phyloP scores from a whole-genome alignment of 2,113 vertebrate species.

The Cichladusa arquata region DNA sequence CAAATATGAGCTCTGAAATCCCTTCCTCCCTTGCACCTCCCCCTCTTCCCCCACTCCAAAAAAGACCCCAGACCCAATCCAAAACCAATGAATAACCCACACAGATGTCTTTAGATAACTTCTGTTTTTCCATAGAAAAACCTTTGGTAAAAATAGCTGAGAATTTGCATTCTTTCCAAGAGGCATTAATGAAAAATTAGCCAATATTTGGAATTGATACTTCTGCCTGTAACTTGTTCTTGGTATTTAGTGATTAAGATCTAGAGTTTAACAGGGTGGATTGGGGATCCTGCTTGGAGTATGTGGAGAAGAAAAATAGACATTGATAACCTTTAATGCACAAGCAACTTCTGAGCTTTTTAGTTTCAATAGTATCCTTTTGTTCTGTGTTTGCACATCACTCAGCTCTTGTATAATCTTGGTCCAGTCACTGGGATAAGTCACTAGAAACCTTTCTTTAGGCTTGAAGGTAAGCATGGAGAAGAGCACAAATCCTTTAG shows the following conservation, averaged over 20 bases:
- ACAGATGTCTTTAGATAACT: background rate
- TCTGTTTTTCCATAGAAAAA: background rate
- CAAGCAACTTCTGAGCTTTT: background rate
- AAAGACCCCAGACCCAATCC: background rate
- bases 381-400: background rate
- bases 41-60: rapidly evolving
- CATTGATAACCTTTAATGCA: background rate
- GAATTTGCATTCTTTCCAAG: background rate
- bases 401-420: background rate
- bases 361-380: background rate
- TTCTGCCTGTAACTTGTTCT: background rate
- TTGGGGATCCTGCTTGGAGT: background rate
- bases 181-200: background rate
- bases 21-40: background rate
- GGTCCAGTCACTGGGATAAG: background rate
- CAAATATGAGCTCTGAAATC: background rate
- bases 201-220: background rate
- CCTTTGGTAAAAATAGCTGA: background rate
- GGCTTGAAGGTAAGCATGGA: background rate
- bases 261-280: background rate
- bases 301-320: background rate
- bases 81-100: background rate
- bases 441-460: background rate
- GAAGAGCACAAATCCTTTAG: background rate
- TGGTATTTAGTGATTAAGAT: background rate